Base-by-base conservation (phyloP, 2,797 vertebrate species). In the Notolepis coatsorum region DNA sequence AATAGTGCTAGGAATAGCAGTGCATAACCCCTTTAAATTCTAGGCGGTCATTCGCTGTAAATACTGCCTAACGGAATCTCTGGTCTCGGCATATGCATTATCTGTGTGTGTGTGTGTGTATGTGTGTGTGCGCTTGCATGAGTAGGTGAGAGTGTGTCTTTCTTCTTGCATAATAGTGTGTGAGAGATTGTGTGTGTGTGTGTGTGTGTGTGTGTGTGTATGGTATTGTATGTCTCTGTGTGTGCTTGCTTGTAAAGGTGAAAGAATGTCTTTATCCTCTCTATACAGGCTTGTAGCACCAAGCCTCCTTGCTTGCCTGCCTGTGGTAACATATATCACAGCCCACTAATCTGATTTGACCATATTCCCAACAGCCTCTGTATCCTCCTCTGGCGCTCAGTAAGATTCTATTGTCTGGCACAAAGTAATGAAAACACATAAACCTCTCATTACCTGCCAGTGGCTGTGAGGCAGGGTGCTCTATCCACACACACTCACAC, bases 381-480 rank as follows among this genome's bases (percentile, higher is more conserved):
- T 76, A 67, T 71, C 67, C 75, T 69, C 80, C 84, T 74, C 57
- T 77, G 75, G 65, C 68, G 68, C 60, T 73, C 82, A 58, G 63
- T 68, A 59, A 78, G 78, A 79, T 83, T 75, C 69, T 79, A 74
- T 76, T 87, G 80, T 87, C 81, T 77, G 79, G 73, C 77, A 75
- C 69, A 83, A 76, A 85, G 84, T 89, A 88, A 89, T 90, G 86
- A 89, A 87, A 90, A 89, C 86, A 73, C 80, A 88, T 87, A 85
- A 84, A 84, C 78, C 79, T 85, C 82, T 85, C 81, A 82, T 85
- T 87, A 81, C 75, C 70, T 75, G 75, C 74, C 81, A 77, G 53
- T 66, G 65, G 81, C 79, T 68, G 68, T 63, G 68, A 71, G 71
- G 68, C 73, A 42, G 62, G 69, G 63, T 3, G 7, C 48, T 4